Evolutionary conservation across 2,888 invertebrate species (phyloP).

Genomic region (Harpagoxenus sublaevis): DNA sequence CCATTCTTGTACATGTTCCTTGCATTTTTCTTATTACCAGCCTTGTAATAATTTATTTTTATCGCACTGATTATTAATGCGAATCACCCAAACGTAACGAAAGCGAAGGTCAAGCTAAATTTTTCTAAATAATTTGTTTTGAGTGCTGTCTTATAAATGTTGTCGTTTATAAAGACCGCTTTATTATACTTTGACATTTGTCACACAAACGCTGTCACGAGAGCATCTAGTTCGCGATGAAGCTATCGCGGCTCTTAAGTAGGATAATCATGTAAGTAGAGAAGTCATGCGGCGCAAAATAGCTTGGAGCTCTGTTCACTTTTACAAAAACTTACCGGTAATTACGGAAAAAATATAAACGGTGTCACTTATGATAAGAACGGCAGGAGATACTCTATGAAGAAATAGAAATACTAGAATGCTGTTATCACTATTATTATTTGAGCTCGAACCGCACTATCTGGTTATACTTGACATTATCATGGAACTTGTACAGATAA

Average conservation of each 20-base stretch:
- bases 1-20: neutral
- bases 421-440: slow-evolving; percentile 39
- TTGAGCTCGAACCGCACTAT: slow-evolving; percentile 8
- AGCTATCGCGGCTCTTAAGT: neutral
- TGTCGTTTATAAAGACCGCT: slow-evolving; percentile 22
- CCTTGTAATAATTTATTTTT: slow-evolving; percentile 39
- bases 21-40: neutral
- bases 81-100: slow-evolving; percentile 14
- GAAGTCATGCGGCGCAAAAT: neutral
- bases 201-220: neutral
- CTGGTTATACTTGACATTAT: slow-evolving; percentile 59
- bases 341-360: neutral
- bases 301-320: neutral
- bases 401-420: neutral
- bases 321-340: neutral
- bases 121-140: slow-evolving; percentile 42
- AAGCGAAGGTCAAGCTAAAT: slow-evolving; percentile 26
- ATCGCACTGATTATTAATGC: neutral
- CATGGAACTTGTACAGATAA: slow-evolving; percentile 60
- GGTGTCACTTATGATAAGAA: neutral
- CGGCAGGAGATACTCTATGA: neutral
- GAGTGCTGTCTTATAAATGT: neutral
- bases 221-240: neutral
- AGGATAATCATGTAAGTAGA: slow-evolving; percentile 31
- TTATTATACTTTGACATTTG: slow-evolving; percentile 6